phyloP scores from a whole-genome alignment of 2,888 invertebrate genomes.

The Polyommatus icarus region DNA sequence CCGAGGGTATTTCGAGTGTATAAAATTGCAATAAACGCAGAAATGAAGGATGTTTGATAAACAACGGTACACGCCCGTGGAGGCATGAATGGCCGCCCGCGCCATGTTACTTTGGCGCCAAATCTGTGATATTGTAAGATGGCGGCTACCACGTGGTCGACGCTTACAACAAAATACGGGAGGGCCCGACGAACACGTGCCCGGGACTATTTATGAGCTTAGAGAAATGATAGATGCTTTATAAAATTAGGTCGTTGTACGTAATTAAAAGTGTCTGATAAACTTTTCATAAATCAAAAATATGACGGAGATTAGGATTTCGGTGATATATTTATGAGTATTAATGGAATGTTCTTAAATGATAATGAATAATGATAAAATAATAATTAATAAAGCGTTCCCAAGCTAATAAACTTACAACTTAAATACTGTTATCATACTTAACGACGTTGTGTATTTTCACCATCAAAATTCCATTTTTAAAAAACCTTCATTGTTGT shows the following conservation, averaged over 20 bases:
- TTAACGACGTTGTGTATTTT: neutral
- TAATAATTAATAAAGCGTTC: neutral
- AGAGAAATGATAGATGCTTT: neutral
- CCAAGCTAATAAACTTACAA: neutral
- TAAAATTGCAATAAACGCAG: neutral
- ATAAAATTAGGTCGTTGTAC: neutral
- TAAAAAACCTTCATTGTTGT: neutral
- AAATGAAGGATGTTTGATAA: neutral
- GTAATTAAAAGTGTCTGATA: neutral
- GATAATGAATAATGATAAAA: neutral
- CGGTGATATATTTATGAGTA: neutral
- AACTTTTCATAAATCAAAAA: neutral
- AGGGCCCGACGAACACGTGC: slow-evolving; percentile 31
- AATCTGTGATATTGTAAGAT: slow-evolving; percentile 49
- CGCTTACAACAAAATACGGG: slow-evolving; percentile 34
- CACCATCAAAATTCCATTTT: neutral
- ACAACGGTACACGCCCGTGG: slow-evolving; percentile 4
- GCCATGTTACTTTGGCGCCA: slow-evolving; percentile 34
- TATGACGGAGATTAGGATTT: neutral
- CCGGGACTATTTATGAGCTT: neutral
- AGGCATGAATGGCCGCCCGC: slow-evolving; percentile 25
- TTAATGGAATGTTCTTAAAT: neutral
- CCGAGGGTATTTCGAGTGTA: neutral
- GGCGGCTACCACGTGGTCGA: slow-evolving; percentile 64
- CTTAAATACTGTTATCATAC: neutral